These are phyloP conservation scores for Brevimyrus niger DNA, from an alignment of 2,113 vertebrate genomes.

Conservation along the genomic window DNA sequence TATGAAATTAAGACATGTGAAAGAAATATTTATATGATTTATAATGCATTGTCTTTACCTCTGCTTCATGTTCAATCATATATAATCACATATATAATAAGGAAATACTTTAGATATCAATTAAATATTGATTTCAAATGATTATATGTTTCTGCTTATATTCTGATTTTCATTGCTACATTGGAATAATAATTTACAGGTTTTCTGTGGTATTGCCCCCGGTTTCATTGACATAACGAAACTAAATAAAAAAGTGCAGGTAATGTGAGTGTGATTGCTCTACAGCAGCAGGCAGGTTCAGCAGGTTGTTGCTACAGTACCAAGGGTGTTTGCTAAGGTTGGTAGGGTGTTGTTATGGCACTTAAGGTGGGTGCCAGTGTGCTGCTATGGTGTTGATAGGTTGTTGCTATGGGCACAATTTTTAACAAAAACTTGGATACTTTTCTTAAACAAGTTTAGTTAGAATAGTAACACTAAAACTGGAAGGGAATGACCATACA, in stretches of 20 bases:
- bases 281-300: background rate
- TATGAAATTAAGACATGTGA: background rate
- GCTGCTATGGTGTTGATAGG: background rate
- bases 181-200: background rate
- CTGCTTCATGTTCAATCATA: background rate
- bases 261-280: background rate
- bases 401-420: background rate
- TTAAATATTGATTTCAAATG: background rate
- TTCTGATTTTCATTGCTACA: background rate
- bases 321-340: background rate
- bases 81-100: background rate
- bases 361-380: background rate
- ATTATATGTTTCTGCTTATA: background rate
- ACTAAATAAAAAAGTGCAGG: background rate
- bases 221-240: background rate
- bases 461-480: no score
- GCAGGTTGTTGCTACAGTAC: background rate
- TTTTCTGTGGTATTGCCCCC: background rate
- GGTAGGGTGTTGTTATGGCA: background rate
- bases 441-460: no score
- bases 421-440: no score
- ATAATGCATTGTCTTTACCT: background rate
- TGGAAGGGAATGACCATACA: no score
- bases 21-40: background rate
- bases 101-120: background rate